These are phyloP conservation scores for Entelurus aequoreus DNA, from an alignment of 2,113 vertebrate genomes.

Conservation along the genomic window DNA sequence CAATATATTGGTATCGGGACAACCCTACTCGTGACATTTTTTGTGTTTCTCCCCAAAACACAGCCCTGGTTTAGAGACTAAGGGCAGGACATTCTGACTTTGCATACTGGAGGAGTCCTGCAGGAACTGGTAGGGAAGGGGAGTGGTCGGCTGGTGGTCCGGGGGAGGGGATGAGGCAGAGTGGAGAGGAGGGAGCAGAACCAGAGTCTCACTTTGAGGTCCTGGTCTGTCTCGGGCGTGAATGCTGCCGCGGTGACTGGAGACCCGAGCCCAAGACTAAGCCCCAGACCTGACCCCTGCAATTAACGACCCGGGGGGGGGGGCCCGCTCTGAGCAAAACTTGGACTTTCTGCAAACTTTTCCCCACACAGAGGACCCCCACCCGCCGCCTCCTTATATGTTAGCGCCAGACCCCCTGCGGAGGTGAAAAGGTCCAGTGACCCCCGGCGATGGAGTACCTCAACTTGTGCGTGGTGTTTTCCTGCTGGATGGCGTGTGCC, in stretches of 20 bases:
- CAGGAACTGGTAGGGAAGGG: conserved; percentile 6
- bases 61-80: too few species aligned
- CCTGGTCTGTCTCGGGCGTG: conserved; percentile 30
- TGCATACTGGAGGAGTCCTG: not conserved
- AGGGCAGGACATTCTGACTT: too few species aligned
- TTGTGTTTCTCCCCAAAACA: too few species aligned
- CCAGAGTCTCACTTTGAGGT: conserved; percentile 56
- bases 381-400: not conserved
- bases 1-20: too few species aligned
- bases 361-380: too few species aligned
- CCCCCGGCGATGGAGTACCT: conserved; percentile 43
- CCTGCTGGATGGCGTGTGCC: conserved; percentile 43
- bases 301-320: conserved; percentile 59
- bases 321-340: not conserved
- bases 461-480: conserved; percentile 48
- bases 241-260: not conserved
- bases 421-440: conserved; percentile 11
- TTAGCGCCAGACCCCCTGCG: conserved; percentile 52
- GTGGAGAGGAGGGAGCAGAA: conserved; percentile 27
- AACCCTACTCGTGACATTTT: too few species aligned
- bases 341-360: not conserved
- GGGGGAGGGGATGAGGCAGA: conserved; percentile 36
- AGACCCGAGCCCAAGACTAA: too few species aligned
- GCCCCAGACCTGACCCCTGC: not conserved
- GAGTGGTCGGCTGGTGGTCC: not conserved